Conservation (phyloP, 2,797 vertebrate species). For the Remorina albescens region DNA sequence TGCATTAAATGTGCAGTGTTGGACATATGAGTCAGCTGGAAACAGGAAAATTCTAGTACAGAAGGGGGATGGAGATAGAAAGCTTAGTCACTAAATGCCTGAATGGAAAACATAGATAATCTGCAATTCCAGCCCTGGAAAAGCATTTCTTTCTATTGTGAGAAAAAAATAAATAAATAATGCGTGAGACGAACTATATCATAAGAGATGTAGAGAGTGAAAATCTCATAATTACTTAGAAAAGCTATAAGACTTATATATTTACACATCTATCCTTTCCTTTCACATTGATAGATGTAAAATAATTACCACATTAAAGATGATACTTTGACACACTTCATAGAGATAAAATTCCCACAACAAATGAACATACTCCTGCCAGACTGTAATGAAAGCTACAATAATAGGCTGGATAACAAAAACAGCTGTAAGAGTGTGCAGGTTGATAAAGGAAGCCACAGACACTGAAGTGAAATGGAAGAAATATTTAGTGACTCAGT, state of each 20-base stretch:
- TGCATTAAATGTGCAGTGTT: not conserved
- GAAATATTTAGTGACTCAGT: slow-evolving; percentile 26
- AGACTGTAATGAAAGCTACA: not conserved
- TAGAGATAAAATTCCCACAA: not conserved
- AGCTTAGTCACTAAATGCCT: not conserved
- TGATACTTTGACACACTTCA: not conserved
- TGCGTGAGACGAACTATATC: too few species aligned
- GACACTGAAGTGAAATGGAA: not conserved
- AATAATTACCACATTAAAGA: not conserved
- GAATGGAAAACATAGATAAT: not conserved
- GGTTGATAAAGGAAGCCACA: not conserved
- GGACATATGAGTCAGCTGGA: not conserved
- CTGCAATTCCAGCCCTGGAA: not conserved
- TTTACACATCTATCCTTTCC: too few species aligned
- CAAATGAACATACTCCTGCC: not conserved
- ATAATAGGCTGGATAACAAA: not conserved
- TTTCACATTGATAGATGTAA: too few species aligned
- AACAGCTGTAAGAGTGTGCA: not conserved
- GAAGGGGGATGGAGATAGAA: not conserved
- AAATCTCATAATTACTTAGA: not conserved
- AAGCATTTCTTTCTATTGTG: not conserved
- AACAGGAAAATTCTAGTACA: not conserved
- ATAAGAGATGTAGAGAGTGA: not conserved
- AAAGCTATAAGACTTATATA: not conserved
- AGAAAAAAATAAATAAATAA: not conserved